phyloP scores from a whole-genome alignment of 2,797 vertebrate genomes.

The Eulemur albifrons region DNA sequence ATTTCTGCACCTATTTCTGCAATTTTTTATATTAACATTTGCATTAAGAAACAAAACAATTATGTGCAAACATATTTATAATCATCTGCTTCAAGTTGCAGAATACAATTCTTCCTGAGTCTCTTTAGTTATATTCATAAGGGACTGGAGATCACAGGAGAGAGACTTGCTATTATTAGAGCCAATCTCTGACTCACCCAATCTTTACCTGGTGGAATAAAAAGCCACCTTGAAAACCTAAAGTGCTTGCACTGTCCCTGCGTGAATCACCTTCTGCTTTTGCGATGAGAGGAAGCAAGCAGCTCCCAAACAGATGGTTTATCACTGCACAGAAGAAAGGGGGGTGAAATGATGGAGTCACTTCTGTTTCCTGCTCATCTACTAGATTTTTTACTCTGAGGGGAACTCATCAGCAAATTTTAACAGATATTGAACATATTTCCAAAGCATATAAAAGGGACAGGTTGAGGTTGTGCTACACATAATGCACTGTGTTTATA shows the following conservation, averaged over 20 bases:
- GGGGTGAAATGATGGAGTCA: neutral
- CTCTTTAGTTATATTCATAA: conserved; percentile 73
- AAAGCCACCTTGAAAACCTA: conserved; percentile 71
- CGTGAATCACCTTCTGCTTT: conserved; percentile 66
- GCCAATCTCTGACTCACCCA: conserved; percentile 66
- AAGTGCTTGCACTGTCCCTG: conserved; percentile 46
- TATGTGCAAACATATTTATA: conserved; percentile 74
- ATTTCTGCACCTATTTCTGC: neutral
- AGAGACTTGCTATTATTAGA: conserved; percentile 75
- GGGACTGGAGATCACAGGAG: conserved; percentile 71
- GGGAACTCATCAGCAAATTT: conserved; percentile 22
- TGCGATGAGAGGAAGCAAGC: conserved; percentile 69
- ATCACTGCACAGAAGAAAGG: conserved; percentile 32
- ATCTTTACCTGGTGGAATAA: conserved; percentile 66
- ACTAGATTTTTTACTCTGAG: neutral
- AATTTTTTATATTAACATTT: conserved; percentile 75
- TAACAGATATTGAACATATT: conserved; percentile 63
- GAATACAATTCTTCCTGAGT: conserved; percentile 72
- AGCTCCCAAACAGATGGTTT: conserved; percentile 70
- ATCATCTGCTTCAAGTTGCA: conserved; percentile 79
- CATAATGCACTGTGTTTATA: conserved; percentile 57
- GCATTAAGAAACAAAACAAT: conserved; percentile 68
- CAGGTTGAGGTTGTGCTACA: conserved; percentile 65
- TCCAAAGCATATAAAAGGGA: conserved; percentile 51
- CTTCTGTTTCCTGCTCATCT: conserved; percentile 41